Evolutionary conservation across 2,888 invertebrate genomes (phyloP), one percentile per base, ranked within the genome.

Genomic region (Macaria liturata): DNA sequence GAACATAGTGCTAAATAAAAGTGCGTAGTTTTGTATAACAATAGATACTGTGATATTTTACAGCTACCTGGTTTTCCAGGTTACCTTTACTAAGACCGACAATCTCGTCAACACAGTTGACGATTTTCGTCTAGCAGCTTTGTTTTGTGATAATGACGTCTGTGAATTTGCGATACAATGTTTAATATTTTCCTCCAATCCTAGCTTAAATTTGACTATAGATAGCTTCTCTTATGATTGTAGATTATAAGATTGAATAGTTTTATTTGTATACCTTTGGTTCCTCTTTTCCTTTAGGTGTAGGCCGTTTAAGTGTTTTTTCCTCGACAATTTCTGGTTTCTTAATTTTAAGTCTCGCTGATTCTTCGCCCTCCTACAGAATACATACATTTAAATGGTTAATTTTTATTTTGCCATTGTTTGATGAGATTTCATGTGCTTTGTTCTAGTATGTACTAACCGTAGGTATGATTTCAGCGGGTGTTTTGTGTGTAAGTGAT

Each of bases 401-500:
- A 66, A 62, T 56, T 49, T 32, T n/a, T 8, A 31, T 47, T 45
- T 54, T 31, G 46, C 39, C 8, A 42, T 9, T 42, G 8, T 39
- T 39, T 39, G 0, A 39, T 7, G 8, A 39, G 1, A 39, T 5
- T 39, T 5, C 39, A 39, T 39, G 8, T 39, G 39, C 39, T 39
- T 39, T 42, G 8, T 8, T 4, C 9, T 8, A 42, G 9, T 8
- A 8, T 34, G 8, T 86, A 91, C 91, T 57, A 80, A 91, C 91
- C 91, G 91, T 91, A 32, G 84, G 91, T 67, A 75, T 85, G 54
- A 80, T 88, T 70, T 91, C 87, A 56, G 91, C 84, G 31, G 91
- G 91, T 75, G 89, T 91, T 83, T 88, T 91, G 71, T 91, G 91
- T 79, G 89, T 89, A 43, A 90, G 84, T 52, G 88, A 85, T 64